Evolutionary conservation across 2,888 invertebrate genomes (phyloP).

Genomic region (Agrochola macilenta): DNA sequence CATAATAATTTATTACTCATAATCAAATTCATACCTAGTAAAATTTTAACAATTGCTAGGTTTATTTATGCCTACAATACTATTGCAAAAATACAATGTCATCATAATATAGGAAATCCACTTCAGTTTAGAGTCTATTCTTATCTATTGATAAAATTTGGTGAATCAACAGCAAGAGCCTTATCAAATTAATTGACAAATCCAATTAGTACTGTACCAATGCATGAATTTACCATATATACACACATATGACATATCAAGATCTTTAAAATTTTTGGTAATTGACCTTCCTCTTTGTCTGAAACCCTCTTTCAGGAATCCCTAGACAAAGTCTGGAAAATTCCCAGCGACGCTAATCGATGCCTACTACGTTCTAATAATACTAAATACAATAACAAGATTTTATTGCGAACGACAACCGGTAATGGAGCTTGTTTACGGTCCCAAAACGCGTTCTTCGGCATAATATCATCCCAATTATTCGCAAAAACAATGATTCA

Average conservation of each 20-base stretch:
- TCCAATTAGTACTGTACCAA: slow-evolving; percentile 35
- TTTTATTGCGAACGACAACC: slow-evolving; percentile 53
- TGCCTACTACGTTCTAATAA: slow-evolving; percentile 33
- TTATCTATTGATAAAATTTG: slow-evolving; percentile 32
- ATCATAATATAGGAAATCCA: background rate
- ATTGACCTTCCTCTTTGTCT: slow-evolving; percentile 42
- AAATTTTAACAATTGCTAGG: background rate
- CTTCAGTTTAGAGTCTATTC: background rate
- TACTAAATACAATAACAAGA: slow-evolving; percentile 4
- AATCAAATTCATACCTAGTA: background rate
- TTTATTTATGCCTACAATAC: background rate
- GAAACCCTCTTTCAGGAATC: slow-evolving; percentile 30
- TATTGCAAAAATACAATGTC: background rate
- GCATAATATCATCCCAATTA: slow-evolving; percentile 56
- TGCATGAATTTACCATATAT: background rate
- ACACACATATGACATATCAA: background rate
- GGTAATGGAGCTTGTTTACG: slow-evolving; percentile 60
- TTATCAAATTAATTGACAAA: slow-evolving; percentile 25
- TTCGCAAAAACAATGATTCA: slow-evolving; percentile 76
- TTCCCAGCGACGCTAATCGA: slow-evolving; percentile 62
- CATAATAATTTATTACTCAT: slow-evolving; percentile 19
- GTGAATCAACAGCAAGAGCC: slow-evolving; percentile 26
- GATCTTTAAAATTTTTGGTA: slow-evolving; percentile 1
- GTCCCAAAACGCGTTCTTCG: slow-evolving; percentile 45
- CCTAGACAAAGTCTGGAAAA: slow-evolving; percentile 63